Base-by-base conservation (phyloP, 2,797 vertebrate genomes). In the Orestias chungarensis region DNA sequence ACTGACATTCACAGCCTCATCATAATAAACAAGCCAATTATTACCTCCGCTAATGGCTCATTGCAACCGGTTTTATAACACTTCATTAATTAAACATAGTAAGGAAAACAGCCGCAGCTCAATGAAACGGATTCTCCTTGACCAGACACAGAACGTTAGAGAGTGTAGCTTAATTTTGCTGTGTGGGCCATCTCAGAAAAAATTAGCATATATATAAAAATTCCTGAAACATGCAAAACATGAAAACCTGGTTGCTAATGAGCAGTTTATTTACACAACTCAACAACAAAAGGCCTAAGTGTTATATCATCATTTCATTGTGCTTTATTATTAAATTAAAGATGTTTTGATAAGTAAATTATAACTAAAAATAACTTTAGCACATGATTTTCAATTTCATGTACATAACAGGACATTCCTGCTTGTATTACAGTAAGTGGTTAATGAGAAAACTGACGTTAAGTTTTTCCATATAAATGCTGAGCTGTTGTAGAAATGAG, bases 1-100 rank as follows among this genome's bases (percentile, higher is more conserved):
- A 40, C 35, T 61, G 33, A 23, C 35, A 61, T 40, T 61, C 57
- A 61, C 35, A 40, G 23, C 20, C 57, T 40, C 12, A 61, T 61
- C 57, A 61, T 33, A 61, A 61, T 14, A 38, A 61, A 61, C 35
- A n/a, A 35, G 35, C 57, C 57, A n/a, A 61, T 61, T 25, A 91
- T 89, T 85, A 80, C 70, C 73, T 81, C 70, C 64, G 59, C 66
- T 80, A 75, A 87, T 79, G 78, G 81, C 80, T 50, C 49, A 31
- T 75, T 55, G 76, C 81, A 74, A 52, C 76, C 68, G 17, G 72
- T 38, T 20, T 86, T 90, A 91, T 91, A 87, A 82, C 59, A 61
- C 57, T 76, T 88, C 86, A 89, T 91, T 86, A 86, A 90, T 89
- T 89, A 90, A 89, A 86, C 85, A 91, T 84, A 70, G 64, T 73